Base-by-base conservation (phyloP, 2,888 invertebrate genomes). In the Drosophila peninsularis region DNA sequence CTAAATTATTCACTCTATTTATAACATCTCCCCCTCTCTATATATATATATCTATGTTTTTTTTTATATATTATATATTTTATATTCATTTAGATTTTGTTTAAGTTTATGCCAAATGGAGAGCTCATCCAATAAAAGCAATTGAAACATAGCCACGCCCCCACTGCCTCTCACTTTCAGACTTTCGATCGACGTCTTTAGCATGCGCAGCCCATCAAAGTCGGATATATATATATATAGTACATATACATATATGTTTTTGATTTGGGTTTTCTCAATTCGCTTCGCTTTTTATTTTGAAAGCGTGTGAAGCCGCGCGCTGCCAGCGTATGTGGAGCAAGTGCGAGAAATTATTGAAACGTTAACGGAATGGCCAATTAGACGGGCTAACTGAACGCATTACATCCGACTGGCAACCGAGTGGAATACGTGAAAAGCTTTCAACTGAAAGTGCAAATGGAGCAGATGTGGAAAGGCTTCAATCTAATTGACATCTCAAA, bases 221-320 rank as follows among this genome's bases (percentile, higher is more conserved):
- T 41, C 14, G 47, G 55, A 32, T 32, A 30, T 47, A 47, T 47
- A 30, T 13, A 19, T 17, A 47, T 3, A 32, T 13, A 32, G 24
- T 24, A 2, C 5, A 24, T 17, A 30, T 47, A 24, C 5, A 47
- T 30, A 24, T 5, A 47, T 47, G 5, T 27, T 30, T 30, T 30
- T 47, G 30, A 13, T 47, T 47, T 32, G 30, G 21, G 49, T 34
- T 11, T 36, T 56, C 24, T 54, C 32, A 36, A 45, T 61, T 52
- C 62, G 32, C 76, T 75, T 75, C 75, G 75, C 71, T 67, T 67
- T 75, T 75, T 62, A 61, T 71, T 67, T 75, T 62, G 72, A 72
- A 76, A 69, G 77, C 77, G 73, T 77, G 77, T 65, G 62, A 77
- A 72, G 42, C 21, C 30, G 53, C 39, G 13, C 30, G 52, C 37